A percentile compares a stretch with the other conserved stretches of the same genome.
Evolutionary conservation across 2,797 vertebrate species (phyloP).

Genomic region (Siniperca undulata): DNA sequence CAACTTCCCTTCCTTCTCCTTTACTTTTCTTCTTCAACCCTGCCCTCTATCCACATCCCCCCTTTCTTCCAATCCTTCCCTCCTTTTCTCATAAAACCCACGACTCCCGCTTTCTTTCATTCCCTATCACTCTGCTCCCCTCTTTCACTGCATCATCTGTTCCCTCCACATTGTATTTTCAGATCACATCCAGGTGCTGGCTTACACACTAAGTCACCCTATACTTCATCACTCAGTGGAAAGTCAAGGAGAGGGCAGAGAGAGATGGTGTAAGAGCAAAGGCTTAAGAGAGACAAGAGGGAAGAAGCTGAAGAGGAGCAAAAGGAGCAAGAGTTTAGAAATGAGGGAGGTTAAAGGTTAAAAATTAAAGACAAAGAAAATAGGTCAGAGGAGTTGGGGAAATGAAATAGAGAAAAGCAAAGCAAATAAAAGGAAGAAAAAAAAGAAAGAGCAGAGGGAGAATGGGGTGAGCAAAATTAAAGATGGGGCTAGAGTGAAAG

Average conservation of each 20-base stretch:
- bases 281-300: slow-evolving; percentile 16
- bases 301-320: slow-evolving; percentile 14
- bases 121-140: slow-evolving; percentile 28
- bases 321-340: slow-evolving; percentile 22
- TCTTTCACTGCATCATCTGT: slow-evolving; percentile 58
- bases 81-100: slow-evolving; percentile 25
- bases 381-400: slow-evolving; percentile 31
- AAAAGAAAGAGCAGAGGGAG: slow-evolving; percentile 39
- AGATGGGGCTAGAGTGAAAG: slow-evolving; percentile 48
- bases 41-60: slow-evolving; percentile 2
- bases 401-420: background rate
- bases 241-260: slow-evolving; percentile 74
- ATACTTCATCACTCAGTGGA: slow-evolving; percentile 70
- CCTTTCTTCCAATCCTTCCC: background rate
- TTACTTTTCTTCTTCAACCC: background rate
- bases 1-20: slow-evolving; percentile 6
- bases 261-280: slow-evolving; percentile 48
- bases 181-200: slow-evolving; percentile 69
- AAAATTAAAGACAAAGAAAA: slow-evolving; percentile 51
- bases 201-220: slow-evolving; percentile 73
- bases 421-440: slow-evolving; percentile 21
- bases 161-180: slow-evolving; percentile 67
- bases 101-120: slow-evolving; percentile 36
- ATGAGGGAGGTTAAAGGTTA: slow-evolving; percentile 53
- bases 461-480: slow-evolving; percentile 50